Base-by-base conservation (phyloP, 2,113 vertebrate genomes). In the Abramis brama region DNA sequence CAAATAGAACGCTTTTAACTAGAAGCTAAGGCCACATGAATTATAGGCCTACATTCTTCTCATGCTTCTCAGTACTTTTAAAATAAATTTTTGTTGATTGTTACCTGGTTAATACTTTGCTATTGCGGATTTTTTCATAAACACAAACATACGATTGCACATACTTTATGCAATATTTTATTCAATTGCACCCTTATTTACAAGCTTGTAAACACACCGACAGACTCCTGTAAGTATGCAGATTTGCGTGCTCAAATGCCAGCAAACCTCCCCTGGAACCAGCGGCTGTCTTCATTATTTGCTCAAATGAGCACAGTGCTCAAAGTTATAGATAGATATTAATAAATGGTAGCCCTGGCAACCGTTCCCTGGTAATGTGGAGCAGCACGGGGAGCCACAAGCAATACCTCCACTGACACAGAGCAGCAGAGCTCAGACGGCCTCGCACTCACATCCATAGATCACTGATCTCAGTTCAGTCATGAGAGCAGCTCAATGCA, bases 291-390 rank as follows among this genome's bases (percentile, higher is more conserved):
- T 89, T 89, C 77, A 86, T 89, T 89, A 87, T 88, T 90, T 88
- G 83, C 85, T 87, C 73, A 87, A 86, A 88, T 87, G 88, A 86
- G 84, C 88, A 78, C 84, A 82, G 86, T 86, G 86, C 92, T 94
- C 88, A 94, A 94, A 94, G 92, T 95, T 94, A 92, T 91, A 89
- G 90, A 92, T 91, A 91, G 92, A 90, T 93, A 92, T 94, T 94
- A 93, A 95, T 95, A 94, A 95, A 94, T 91, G 93, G 95, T 95
- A 94, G 92, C 93, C 94, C 90, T 95, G 93, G 94, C 93, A 95
- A 95, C 94, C 87, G 93, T 86, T 87, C 64, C 76, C 36, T 79
- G 80, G 86, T 89, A 91, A 92, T 91, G 76, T 87, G 91, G 87
- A 91, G 88, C 89, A 92, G 93, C 92, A 74, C 74, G 15, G 73